Conservation (phyloP, 1,140 invertebrate species). For the Adoxophyes honmai region DNA sequence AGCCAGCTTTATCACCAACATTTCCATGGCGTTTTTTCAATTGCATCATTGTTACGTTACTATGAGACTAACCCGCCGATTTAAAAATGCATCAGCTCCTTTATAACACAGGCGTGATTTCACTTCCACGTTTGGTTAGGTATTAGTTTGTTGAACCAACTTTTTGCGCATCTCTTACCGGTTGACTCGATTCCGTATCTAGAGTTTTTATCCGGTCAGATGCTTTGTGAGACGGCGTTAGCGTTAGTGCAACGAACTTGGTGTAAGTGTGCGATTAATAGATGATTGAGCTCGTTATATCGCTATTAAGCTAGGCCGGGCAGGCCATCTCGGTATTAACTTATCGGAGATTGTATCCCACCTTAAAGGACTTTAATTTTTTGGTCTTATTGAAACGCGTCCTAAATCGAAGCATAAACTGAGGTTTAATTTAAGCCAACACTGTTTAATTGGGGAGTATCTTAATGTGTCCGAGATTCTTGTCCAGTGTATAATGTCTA, state of each 20-base stretch:
- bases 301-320: too few species aligned
- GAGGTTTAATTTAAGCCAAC: too few species aligned
- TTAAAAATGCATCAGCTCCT: neutral
- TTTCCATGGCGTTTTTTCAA: neutral
- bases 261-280: constrained; percentile 17
- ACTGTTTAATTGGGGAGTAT: too few species aligned
- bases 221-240: constrained; percentile 21
- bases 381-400: too few species aligned
- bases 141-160: constrained; percentile 51
- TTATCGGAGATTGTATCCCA: too few species aligned
- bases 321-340: too few species aligned
- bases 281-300: constrained; percentile 2
- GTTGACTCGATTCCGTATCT: constrained; percentile 23
- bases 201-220: constrained; percentile 26
- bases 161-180: constrained; percentile 51
- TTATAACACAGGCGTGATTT: neutral
- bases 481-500: too few species aligned
- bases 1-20: neutral
- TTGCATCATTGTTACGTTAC: constrained; percentile 5
- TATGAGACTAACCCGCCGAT: neutral
- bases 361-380: too few species aligned
- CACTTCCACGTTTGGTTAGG: constrained; percentile 4
- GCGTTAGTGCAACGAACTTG: constrained; percentile 16
- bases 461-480: too few species aligned
- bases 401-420: too few species aligned